These are phyloP conservation scores for Hycleus phaleratus DNA, from an alignment of 1,140 invertebrate species.

Conservation along the genomic window DNA sequence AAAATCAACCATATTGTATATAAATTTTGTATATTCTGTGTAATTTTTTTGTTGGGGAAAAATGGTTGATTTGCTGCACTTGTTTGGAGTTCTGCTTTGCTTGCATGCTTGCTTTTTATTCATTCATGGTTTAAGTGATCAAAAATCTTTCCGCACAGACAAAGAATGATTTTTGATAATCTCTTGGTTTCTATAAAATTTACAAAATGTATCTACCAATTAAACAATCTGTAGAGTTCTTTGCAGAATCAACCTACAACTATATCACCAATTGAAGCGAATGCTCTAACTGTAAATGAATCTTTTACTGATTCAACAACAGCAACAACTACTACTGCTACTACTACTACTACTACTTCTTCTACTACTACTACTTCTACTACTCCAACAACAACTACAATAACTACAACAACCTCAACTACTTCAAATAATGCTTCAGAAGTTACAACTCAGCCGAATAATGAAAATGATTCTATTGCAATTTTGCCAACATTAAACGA, in stretches of 20 bases:
- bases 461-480: background rate
- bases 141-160: too few relatives aligned
- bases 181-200: background rate
- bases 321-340: conserved; percentile 11
- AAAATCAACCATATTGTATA: too few relatives aligned
- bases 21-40: too few relatives aligned
- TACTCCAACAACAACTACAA: conserved; percentile 13
- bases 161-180: too few relatives aligned
- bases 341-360: conserved; percentile 22
- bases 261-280: conserved; percentile 12
- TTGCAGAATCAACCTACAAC: too few relatives aligned
- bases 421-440: conserved; percentile 12
- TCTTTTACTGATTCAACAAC: background rate
- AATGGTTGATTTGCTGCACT: too few relatives aligned
- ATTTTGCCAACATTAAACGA: conserved; percentile 27
- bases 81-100: too few relatives aligned
- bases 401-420: conserved; percentile 2
- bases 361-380: conserved; percentile 25
- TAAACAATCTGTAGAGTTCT: too few relatives aligned
- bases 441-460: conserved; percentile 2
- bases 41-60: too few relatives aligned
- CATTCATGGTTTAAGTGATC: too few relatives aligned
- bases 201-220: too few relatives aligned
- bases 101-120: too few relatives aligned
- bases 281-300: conserved; percentile 9